phyloP scores from a whole-genome alignment of 2,113 vertebrate species.

The Lasiurus cinereus region DNA sequence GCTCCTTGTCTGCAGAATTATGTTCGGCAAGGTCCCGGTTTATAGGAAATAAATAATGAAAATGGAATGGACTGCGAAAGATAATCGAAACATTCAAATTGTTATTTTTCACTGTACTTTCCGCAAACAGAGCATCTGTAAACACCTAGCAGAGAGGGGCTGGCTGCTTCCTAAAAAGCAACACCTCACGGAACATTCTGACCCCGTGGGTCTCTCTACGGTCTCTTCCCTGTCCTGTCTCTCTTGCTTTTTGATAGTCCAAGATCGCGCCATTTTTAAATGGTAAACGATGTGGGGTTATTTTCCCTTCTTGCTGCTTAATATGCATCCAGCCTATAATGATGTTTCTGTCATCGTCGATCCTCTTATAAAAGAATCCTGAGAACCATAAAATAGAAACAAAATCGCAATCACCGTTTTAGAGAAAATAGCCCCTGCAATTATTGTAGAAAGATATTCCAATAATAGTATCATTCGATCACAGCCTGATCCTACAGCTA shows the following conservation, averaged over 20 bases:
- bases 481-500: constrained; percentile 41
- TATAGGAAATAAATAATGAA: constrained; percentile 75
- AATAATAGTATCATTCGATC: constrained; percentile 47
- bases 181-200: neutral
- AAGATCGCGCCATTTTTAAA: constrained; percentile 33
- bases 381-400: constrained; percentile 56
- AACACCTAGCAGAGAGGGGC: constrained; percentile 45
- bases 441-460: constrained; percentile 55
- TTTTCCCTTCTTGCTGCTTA: constrained; percentile 35
- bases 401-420: constrained; percentile 68
- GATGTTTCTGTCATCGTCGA: constrained; percentile 33
- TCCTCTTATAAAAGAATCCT: neutral
- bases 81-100: constrained; percentile 79
- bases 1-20: constrained; percentile 77
- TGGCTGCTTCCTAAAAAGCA: neutral
- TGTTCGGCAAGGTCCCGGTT: constrained; percentile 64
- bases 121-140: constrained; percentile 51
- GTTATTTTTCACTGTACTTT: constrained; percentile 82
- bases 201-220: neutral
- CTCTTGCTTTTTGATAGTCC: neutral
- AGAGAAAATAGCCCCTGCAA: constrained; percentile 59
- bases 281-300: neutral
- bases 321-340: constrained; percentile 53
- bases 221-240: neutral
- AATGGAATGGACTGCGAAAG: constrained; percentile 69